phyloP scores from a whole-genome alignment of 2,113 vertebrate species.

The Cephalopholis sonnerati region DNA sequence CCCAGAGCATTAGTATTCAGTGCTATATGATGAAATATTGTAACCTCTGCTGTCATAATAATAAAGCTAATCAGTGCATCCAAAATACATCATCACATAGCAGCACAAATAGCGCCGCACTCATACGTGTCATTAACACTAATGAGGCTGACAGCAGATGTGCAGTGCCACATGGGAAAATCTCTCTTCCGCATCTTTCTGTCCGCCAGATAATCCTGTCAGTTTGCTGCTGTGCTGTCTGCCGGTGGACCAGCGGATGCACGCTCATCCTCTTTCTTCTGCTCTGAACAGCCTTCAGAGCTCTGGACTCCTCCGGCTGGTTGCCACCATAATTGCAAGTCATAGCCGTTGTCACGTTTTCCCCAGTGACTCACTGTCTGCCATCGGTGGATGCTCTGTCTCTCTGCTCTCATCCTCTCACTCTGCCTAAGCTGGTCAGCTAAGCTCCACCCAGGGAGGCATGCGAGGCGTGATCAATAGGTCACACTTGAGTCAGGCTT shows the following conservation, averaged over 20 bases:
- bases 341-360: slow-evolving; percentile 37
- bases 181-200: slow-evolving; percentile 22
- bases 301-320: slow-evolving; percentile 21
- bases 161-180: slow-evolving; percentile 30
- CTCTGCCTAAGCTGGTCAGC: slow-evolving; percentile 36
- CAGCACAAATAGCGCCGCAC: slow-evolving; percentile 21
- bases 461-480: slow-evolving; percentile 58
- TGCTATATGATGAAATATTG: not conserved
- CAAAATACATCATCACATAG: slow-evolving; percentile 23
- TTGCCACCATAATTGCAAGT: slow-evolving; percentile 55
- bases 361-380: slow-evolving; percentile 51
- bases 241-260: slow-evolving; percentile 1
- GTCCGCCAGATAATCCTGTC: not conserved
- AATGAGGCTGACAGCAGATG: slow-evolving; percentile 63
- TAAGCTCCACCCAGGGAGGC: slow-evolving; percentile 40
- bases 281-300: slow-evolving; percentile 4
- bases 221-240: not conserved
- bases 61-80: slow-evolving; percentile 37
- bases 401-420: not conserved
- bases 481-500: slow-evolving; percentile 54
- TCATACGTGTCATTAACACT: slow-evolving; percentile 49
- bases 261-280: not conserved
- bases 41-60: slow-evolving; percentile 33
- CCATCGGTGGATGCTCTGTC: slow-evolving; percentile 19
- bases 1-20: slow-evolving; percentile 1